phyloP scores from a whole-genome alignment of 2,113 vertebrate genomes.

The Atlantisia rogersi region DNA sequence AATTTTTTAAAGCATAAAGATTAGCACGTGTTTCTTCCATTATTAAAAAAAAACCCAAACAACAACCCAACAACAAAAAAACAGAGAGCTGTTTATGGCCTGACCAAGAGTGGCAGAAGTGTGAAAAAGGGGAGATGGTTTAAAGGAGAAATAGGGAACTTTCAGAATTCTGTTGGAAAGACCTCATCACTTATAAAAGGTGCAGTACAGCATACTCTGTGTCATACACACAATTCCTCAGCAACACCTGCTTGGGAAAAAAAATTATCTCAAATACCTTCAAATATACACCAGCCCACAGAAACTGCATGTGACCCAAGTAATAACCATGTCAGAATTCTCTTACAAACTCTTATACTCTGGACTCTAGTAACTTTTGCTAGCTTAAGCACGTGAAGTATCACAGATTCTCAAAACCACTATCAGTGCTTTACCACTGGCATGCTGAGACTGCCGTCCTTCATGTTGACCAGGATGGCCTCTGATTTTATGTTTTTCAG shows the following conservation, averaged over 20 bases:
- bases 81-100: neutral
- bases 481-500: neutral
- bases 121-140: neutral
- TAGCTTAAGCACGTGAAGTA: neutral
- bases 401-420: neutral
- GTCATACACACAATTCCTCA: neutral
- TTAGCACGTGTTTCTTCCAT: neutral
- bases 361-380: neutral
- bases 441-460: neutral
- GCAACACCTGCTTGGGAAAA: neutral
- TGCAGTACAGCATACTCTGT: neutral
- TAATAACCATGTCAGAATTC: neutral
- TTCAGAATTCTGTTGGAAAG: neutral
- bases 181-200: neutral
- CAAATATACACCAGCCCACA: neutral
- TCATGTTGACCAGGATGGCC: fast-evolving
- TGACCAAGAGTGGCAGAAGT: neutral
- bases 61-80: too few species aligned
- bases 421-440: neutral
- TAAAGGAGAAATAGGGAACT: neutral
- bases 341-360: neutral
- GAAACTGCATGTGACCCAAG: neutral
- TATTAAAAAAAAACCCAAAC: neutral
- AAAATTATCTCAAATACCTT: neutral
- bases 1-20: neutral